Percentiles rank a stretch among this genome's conserved stretches.
Conservation (phyloP, 2,797 vertebrate species). For the Melanotaenia trifasciata region DNA sequence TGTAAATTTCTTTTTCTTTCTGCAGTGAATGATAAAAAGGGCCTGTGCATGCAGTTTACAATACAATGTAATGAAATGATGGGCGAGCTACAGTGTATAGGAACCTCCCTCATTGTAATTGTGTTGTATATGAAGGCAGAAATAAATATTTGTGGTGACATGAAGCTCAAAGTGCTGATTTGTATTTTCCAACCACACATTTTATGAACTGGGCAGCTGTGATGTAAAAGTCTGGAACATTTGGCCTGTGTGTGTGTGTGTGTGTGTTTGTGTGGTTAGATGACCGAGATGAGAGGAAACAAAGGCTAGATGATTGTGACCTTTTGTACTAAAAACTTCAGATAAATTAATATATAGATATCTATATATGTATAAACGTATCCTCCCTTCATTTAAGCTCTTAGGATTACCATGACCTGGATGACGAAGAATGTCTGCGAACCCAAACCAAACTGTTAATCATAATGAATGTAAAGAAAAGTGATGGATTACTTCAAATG, state of each 20-base stretch:
- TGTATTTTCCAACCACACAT: conserved; percentile 28
- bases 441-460: too few relatives aligned
- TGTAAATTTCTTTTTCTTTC: conserved; percentile 27
- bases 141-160: conserved; percentile 35
- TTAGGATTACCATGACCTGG: too few relatives aligned
- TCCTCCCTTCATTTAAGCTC: too few relatives aligned
- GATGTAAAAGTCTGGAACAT: neutral
- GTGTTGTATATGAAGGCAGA: conserved; percentile 44
- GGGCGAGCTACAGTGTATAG: conserved; percentile 14
- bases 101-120: conserved; percentile 40
- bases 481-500: too few relatives aligned
- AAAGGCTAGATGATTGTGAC: too few relatives aligned
- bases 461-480: too few relatives aligned
- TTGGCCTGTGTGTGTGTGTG: neutral
- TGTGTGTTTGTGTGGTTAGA: neutral
- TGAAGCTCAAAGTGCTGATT: conserved; percentile 43
- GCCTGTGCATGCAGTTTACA: conserved; percentile 26
- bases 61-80: conserved; percentile 52
- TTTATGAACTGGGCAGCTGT: conserved; percentile 21
- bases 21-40: conserved; percentile 39
- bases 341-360: too few relatives aligned
- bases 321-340: too few relatives aligned
- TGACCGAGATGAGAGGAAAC: too few relatives aligned
- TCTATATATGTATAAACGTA: too few relatives aligned
- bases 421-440: too few relatives aligned